phyloP scores from a whole-genome alignment of 2,888 invertebrate genomes.

The Clistopyga incitator region DNA sequence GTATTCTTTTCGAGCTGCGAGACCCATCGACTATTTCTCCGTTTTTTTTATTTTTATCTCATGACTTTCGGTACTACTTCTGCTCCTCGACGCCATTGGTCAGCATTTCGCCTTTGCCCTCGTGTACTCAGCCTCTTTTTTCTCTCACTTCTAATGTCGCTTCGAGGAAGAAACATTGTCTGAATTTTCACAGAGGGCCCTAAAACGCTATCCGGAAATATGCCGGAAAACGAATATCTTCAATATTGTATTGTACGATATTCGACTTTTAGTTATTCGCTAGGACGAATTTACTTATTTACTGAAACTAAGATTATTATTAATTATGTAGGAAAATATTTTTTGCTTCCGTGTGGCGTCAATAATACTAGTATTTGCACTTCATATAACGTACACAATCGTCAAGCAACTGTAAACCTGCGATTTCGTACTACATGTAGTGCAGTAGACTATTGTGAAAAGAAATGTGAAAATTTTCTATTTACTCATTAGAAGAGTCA shows the following conservation, averaged over 20 bases:
- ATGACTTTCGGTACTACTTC: slow-evolving; percentile 31
- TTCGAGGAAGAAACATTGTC: slow-evolving; percentile 34
- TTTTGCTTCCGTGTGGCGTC: too few relatives aligned
- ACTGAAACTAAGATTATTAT: too few relatives aligned
- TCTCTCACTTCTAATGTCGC: neutral
- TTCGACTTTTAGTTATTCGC: neutral
- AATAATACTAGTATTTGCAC: too few relatives aligned
- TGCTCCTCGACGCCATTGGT: slow-evolving; percentile 39
- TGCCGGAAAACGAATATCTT: neutral
- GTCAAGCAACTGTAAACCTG: too few relatives aligned
- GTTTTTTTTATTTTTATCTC: slow-evolving; percentile 33
- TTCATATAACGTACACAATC: too few relatives aligned
- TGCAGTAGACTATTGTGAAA: too few relatives aligned
- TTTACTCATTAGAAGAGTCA: too few relatives aligned
- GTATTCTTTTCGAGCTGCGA: slow-evolving; percentile 50
- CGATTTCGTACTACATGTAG: too few relatives aligned
- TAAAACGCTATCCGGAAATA: slow-evolving; percentile 13
- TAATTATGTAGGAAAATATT: too few relatives aligned
- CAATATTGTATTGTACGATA: neutral
- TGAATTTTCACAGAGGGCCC: slow-evolving; percentile 47
- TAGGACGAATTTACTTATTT: too few relatives aligned
- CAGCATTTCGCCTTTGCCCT: slow-evolving; percentile 59
- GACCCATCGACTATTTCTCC: slow-evolving; percentile 37
- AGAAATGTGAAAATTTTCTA: too few relatives aligned
- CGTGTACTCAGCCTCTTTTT: slow-evolving; percentile 12